These are phyloP conservation scores for Ianthella basta DNA, from an alignment of 37 sponge, comb jelly and placozoan genomes.

Conservation along the genomic window DNA sequence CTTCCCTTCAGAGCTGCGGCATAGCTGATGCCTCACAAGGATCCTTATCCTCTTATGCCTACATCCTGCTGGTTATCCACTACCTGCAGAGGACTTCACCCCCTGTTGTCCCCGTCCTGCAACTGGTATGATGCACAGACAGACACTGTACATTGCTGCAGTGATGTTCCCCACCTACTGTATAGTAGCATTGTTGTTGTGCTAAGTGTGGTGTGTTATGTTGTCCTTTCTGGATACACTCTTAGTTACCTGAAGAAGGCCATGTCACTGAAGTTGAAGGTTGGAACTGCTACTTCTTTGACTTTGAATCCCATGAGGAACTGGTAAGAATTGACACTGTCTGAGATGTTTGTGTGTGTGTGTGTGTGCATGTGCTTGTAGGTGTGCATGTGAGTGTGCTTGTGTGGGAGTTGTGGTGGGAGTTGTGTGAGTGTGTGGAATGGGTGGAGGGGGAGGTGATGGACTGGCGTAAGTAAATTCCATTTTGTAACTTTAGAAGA, in stretches of 20 bases:
- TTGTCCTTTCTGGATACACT: neutral
- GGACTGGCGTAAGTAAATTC: too few relatives aligned
- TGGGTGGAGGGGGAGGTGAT: too few relatives aligned
- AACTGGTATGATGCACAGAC: conserved; percentile 64
- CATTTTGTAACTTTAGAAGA: too few relatives aligned
- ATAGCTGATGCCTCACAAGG: conserved; percentile 87
- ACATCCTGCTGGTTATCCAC: conserved; percentile 88
- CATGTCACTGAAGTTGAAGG: neutral
- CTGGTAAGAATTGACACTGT: conserved; percentile 44
- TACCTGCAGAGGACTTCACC: conserved; percentile 82
- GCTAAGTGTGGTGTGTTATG: too few relatives aligned
- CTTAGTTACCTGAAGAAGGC: conserved; percentile 9
- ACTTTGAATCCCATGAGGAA: neutral
- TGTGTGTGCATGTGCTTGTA: too few relatives aligned
- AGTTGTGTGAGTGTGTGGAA: too few relatives aligned
- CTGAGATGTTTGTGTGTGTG: neutral
- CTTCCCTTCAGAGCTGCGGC: conserved; percentile 66
- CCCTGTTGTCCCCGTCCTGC: conserved; percentile 83
- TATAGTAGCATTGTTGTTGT: neutral
- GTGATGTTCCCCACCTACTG: neutral
- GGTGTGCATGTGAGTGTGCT: too few relatives aligned
- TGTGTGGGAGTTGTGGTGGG: too few relatives aligned
- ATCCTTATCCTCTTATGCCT: conserved; percentile 93
- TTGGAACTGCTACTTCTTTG: conserved; percentile 68
- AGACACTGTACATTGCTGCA: neutral